Conservation (phyloP, 2,888 invertebrate genomes). For the Thyatira batis region DNA sequence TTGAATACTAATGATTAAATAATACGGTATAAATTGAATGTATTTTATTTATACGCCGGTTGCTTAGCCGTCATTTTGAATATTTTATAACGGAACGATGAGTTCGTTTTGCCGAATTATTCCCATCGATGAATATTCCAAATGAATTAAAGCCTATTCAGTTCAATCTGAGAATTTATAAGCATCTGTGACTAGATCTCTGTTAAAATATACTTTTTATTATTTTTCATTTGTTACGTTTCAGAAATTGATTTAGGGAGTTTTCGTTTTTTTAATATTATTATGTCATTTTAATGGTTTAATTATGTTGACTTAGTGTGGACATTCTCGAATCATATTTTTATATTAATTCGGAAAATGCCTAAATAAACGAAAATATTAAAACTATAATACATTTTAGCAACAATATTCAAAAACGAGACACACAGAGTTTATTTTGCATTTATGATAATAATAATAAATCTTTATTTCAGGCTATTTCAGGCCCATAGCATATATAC, state of each 20-base stretch:
- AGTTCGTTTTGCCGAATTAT: slow-evolving; percentile 2
- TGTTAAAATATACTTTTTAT: not conserved
- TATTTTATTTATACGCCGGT: not conserved
- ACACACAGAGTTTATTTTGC: no score
- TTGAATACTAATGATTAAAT: not conserved
- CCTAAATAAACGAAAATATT: no score
- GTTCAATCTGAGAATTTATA: not conserved
- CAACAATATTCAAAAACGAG: no score
- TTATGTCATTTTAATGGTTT: no score
- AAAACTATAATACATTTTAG: no score
- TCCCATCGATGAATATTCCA: slow-evolving; percentile 1
- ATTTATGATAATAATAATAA: no score
- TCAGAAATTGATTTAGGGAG: not conserved
- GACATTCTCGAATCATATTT: no score
- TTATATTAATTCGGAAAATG: no score
- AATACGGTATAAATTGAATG: not conserved
- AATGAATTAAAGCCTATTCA: not conserved
- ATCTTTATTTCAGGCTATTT: no score
- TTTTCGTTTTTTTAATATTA: no score
- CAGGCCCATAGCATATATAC: no score
- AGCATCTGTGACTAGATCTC: not conserved
- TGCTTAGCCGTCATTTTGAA: slow-evolving; percentile 2
- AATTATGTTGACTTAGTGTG: no score
- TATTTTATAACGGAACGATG: slow-evolving; percentile 1
- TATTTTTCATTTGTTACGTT: not conserved